Conservation (phyloP, 2,113 vertebrate genomes). For the Cyprinodon brontotheroides region DNA sequence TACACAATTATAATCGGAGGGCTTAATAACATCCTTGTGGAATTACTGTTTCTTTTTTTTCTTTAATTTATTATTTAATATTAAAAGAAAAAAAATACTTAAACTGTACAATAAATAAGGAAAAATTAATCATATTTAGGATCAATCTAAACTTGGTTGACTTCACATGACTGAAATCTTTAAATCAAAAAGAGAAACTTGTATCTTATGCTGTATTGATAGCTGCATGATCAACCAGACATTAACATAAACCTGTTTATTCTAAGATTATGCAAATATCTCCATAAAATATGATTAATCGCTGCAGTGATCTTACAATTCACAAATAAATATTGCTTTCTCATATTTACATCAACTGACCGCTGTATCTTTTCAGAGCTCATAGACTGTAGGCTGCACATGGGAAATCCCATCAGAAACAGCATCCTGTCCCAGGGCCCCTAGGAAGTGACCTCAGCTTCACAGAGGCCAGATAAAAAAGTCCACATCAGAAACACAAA, state of each 20-base stretch:
- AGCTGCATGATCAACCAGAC: conserved; percentile 31
- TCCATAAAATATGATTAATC: conserved; percentile 5
- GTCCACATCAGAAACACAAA: conserved; percentile 71
- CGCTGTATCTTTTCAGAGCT: conserved; percentile 12
- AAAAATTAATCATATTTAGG: background rate
- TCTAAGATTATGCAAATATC: conserved; percentile 30
- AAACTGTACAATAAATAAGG: background rate
- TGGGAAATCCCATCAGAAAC: conserved; percentile 67
- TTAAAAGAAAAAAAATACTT: background rate
- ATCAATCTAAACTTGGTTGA: conserved; percentile 1
- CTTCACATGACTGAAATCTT: conserved; percentile 40
- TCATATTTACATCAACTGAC: conserved; percentile 12
- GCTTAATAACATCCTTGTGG: background rate
- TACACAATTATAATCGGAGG: conserved; percentile 21
- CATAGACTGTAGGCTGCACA: conserved; percentile 14
- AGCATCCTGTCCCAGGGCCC: conserved; percentile 74
- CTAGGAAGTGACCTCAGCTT: conserved; percentile 78
- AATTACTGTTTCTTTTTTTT: conserved; percentile 3
- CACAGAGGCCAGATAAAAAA: conserved; percentile 72
- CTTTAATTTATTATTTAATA: background rate
- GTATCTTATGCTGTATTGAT: conserved; percentile 26
- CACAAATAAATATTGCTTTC: conserved; percentile 21
- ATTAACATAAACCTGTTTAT: conserved; percentile 31
- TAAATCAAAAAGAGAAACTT: conserved; percentile 33
- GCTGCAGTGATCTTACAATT: background rate